Base-by-base conservation (phyloP, 1,140 invertebrate species). In the Heliconius nattereri region DNA sequence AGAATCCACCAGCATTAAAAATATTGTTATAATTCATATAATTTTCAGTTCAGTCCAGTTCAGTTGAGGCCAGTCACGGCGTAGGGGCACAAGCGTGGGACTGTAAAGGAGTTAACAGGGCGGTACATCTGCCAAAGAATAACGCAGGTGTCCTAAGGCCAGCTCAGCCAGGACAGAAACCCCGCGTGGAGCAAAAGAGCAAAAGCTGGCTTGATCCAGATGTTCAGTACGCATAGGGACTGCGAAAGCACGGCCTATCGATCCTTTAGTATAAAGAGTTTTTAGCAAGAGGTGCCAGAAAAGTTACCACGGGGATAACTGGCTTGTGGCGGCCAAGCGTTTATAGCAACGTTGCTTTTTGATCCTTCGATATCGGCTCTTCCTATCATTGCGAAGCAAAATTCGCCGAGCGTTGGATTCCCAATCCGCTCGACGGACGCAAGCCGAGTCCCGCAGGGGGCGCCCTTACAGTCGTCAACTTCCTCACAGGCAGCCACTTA, bases 361-460 rank as follows among this genome's bases (percentile, higher is more conserved):
- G 96, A 97, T 97, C 96, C 96, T 97, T 97, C 96, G 96, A 97
- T 97, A 96, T 97, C 96, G 96, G 96, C 96, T 97, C 96, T 97
- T 97, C 96, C 96, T 97, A 97, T 97, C 96, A 97, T 97, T 97
- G 96, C 95, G 96, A 97, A 97, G 96, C 96, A 97, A 96, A 97
- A 97, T 97, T 97, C 96, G 95, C 96, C 95, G 97, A 97, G 96
- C 95, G 96, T 97, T 95, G 96, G 96, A 97, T 97, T 97, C n/a
- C n/a, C n/a, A n/a, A n/a, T n/a, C n/a, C n/a, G n/a, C n/a, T n/a
- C n/a, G n/a, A n/a, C n/a, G n/a, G n/a, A n/a, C n/a, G n/a, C n/a
- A n/a, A n/a, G n/a, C n/a, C n/a, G n/a, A n/a, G n/a, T n/a, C n/a
- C n/a, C n/a, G n/a, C n/a, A n/a, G n/a, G n/a, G n/a, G n/a, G n/a